phyloP scores from a whole-genome alignment of 2,797 vertebrate genomes.

The Okamejei kenojei region DNA sequence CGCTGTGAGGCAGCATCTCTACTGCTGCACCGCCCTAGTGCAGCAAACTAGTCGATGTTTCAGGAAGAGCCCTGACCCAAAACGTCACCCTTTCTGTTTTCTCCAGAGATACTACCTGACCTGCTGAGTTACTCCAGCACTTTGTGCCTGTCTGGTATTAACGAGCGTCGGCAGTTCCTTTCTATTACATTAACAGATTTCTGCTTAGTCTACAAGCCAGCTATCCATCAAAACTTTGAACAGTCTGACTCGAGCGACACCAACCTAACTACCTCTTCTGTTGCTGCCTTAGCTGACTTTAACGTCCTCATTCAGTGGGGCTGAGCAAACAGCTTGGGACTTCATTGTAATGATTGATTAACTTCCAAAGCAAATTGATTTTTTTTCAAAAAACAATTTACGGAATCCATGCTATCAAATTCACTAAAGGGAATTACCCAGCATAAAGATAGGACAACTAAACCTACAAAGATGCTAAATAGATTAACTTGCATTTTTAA shows the following conservation, averaged over 20 bases:
- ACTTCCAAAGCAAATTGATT: background rate
- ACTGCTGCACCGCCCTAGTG: too few relatives aligned
- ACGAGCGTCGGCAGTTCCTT: too few relatives aligned
- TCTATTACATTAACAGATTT: background rate
- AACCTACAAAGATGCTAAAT: background rate
- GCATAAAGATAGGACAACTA: background rate
- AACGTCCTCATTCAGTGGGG: background rate
- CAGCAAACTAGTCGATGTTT: too few relatives aligned
- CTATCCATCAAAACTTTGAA: background rate
- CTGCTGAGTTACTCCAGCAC: too few relatives aligned
- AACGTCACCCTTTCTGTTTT: too few relatives aligned
- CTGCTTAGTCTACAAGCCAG: too few relatives aligned
- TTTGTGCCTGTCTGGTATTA: too few relatives aligned
- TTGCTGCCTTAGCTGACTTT: background rate
- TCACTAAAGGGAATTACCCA: background rate
- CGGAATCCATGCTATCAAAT: background rate
- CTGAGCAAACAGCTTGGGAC: background rate
- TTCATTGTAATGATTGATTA: background rate
- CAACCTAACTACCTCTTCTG: background rate
- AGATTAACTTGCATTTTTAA: background rate
- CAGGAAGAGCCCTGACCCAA: too few relatives aligned
- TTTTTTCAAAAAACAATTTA: background rate
- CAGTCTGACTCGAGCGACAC: background rate
- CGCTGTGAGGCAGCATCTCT: too few relatives aligned
- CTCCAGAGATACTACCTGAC: too few relatives aligned